Conservation (phyloP, 2,888 invertebrate genomes). For the Pinctada fucata region DNA sequence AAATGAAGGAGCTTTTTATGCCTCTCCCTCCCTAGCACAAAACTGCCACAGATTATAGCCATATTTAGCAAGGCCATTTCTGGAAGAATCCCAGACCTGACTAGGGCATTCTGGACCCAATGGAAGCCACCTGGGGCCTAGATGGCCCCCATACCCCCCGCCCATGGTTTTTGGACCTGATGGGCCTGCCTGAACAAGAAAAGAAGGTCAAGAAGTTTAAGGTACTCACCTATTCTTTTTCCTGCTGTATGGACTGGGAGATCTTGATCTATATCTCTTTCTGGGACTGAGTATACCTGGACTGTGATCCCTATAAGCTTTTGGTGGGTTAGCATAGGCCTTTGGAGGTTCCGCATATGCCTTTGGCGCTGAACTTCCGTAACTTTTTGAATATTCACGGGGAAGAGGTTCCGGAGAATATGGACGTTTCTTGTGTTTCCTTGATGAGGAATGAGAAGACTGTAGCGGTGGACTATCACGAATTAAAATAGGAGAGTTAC, state of each 20-base stretch:
- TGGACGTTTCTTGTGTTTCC: conserved; percentile 59
- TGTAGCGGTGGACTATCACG: conserved; percentile 54
- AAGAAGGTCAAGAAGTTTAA: too few relatives aligned
- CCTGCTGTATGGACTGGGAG: conserved; percentile 54
- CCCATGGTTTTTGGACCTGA: too few relatives aligned
- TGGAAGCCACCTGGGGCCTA: too few relatives aligned
- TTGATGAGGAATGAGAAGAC: conserved; percentile 49
- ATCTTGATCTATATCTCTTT: conserved; percentile 62
- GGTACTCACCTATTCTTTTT: conserved; percentile 41
- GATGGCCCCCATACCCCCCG: too few relatives aligned
- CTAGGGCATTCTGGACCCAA: too few relatives aligned
- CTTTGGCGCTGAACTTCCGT: conserved; percentile 37
- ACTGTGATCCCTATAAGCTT: conserved; percentile 57
- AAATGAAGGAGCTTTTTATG: too few relatives aligned
- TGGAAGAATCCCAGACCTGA: too few relatives aligned
- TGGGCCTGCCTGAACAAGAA: too few relatives aligned
- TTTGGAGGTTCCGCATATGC: conserved; percentile 66
- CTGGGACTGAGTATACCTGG: conserved; percentile 52
- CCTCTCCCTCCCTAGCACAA: too few relatives aligned
- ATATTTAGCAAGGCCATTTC: too few relatives aligned
- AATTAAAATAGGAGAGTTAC: conserved; percentile 61
- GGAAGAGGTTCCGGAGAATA: conserved; percentile 44
- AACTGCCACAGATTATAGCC: too few relatives aligned
- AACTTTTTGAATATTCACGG: conserved; percentile 37
- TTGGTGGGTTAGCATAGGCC: conserved; percentile 61